Evolutionary conservation across 2,113 vertebrate species (phyloP).

Genomic region (Tiliqua scincoides): DNA sequence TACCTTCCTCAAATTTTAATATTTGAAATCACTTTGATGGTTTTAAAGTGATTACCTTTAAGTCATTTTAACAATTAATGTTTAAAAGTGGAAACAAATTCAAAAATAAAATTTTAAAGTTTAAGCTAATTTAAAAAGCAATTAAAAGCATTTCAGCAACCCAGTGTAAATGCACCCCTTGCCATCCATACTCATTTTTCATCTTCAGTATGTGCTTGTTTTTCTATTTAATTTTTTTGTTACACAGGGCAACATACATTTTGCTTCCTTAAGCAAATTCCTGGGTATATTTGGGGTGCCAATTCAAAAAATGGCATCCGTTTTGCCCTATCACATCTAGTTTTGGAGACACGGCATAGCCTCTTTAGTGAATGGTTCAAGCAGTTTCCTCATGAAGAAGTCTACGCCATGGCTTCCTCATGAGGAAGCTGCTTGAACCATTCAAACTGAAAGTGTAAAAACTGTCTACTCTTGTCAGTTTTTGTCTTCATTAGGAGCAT

Average conservation of each 20-base stretch:
- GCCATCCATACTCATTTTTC: not conserved
- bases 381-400: too few relatives aligned
- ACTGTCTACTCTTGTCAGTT: not conserved
- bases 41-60: not conserved
- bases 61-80: not conserved
- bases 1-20: not conserved
- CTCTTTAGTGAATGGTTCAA: too few relatives aligned
- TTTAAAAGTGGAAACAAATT: not conserved
- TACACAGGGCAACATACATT: not conserved
- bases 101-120: too few relatives aligned
- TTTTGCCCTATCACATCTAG: too few relatives aligned
- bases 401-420: too few relatives aligned
- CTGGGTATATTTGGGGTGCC: too few relatives aligned
- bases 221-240: not conserved
- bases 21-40: not conserved
- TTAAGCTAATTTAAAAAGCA: not conserved
- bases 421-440: too few relatives aligned
- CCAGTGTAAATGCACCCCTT: not conserved
- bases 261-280: too few relatives aligned
- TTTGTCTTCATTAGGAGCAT: not conserved
- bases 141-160: not conserved
- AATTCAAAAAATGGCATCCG: too few relatives aligned
- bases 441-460: not conserved
- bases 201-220: not conserved
- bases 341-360: too few relatives aligned